These are phyloP conservation scores for Colletes collaris DNA, from an alignment of 2,888 invertebrate species.

Conservation along the genomic window DNA sequence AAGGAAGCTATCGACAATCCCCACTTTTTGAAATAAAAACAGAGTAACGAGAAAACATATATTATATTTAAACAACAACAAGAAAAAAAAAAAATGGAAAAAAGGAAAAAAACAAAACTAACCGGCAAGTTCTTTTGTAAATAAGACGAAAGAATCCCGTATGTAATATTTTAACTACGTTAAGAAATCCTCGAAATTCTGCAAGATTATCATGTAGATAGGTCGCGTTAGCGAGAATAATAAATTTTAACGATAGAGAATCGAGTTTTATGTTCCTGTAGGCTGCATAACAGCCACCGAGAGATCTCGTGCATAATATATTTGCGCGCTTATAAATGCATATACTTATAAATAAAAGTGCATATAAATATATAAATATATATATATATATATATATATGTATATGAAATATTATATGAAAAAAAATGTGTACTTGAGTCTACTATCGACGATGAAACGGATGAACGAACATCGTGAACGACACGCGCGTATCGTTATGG, in stretches of 20 bases:
- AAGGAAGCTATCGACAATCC: conserved; percentile 75
- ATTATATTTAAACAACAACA: conserved; percentile 14
- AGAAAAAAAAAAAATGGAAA: neutral
- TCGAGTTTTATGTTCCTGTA: conserved; percentile 81
- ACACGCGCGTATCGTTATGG: neutral
- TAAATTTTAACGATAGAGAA: conserved; percentile 69
- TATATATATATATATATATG: conserved; percentile 36
- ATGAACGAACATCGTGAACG: neutral
- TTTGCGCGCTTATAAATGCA: conserved; percentile 67
- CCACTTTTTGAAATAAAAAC: conserved; percentile 54
- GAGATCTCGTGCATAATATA: conserved; percentile 80
- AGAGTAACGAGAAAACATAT: neutral
- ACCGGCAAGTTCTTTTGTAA: conserved; percentile 63
- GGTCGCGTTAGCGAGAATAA: conserved; percentile 57
- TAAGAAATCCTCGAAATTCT: conserved; percentile 42
- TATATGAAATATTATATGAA: conserved; percentile 28
- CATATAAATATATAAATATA: conserved; percentile 29
- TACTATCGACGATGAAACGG: conserved; percentile 42
- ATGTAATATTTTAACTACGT: conserved; percentile 51
- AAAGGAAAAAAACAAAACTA: conserved; percentile 23
- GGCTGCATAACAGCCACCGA: conserved; percentile 76
- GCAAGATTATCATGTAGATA: conserved; percentile 66
- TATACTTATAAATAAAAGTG: conserved; percentile 50
- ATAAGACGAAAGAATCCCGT: conserved; percentile 63
- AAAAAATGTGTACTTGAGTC: conserved; percentile 47